A percentile compares a stretch with the other conserved stretches of the same genome.
phyloP scores from a whole-genome alignment of 2,113 vertebrate genomes.

The Strix uralensis region DNA sequence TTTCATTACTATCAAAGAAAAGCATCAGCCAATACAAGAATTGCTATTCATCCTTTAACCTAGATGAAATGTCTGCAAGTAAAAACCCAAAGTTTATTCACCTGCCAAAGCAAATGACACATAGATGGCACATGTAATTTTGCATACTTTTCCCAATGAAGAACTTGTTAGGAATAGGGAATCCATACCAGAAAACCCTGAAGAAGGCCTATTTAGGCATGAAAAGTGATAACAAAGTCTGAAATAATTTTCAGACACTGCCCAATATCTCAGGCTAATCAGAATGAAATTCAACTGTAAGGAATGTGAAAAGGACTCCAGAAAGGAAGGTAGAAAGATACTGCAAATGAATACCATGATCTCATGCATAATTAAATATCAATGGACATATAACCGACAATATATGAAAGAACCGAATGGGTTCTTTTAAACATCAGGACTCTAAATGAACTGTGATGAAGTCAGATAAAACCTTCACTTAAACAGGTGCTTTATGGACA shows the following conservation, averaged over 20 bases:
- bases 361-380: neutral
- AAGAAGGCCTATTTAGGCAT: neutral
- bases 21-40: neutral
- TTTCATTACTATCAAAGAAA: neutral
- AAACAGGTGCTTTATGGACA: neutral
- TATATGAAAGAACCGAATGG: neutral
- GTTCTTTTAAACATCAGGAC: neutral
- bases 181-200: neutral
- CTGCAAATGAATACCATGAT: neutral
- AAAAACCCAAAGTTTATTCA: neutral
- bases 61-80: neutral
- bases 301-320: neutral
- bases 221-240: neutral
- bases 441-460: neutral
- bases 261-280: neutral
- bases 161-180: neutral
- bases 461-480: neutral
- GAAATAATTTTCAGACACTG: neutral
- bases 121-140: fast-evolving
- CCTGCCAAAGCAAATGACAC: neutral
- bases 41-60: neutral
- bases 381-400: neutral
- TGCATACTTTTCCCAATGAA: neutral
- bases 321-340: neutral
- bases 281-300: neutral